Conservation (phyloP, 2,797 vertebrate species). For the Hipposideros larvatus region DNA sequence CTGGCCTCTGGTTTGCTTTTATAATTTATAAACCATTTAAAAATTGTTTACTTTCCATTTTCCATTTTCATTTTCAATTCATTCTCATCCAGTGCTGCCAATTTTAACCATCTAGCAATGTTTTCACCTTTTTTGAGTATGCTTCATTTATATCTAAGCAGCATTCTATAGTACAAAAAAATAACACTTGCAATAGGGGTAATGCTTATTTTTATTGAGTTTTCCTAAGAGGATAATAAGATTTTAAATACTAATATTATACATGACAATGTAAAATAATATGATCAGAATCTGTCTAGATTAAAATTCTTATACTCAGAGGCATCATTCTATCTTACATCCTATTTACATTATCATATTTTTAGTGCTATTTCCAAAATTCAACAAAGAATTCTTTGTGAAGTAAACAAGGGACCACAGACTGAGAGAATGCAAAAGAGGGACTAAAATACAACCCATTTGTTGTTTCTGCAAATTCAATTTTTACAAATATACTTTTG, state of each 20-base stretch:
- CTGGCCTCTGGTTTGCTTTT: conserved; percentile 26
- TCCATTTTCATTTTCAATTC: conserved; percentile 67
- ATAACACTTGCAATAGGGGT: not conserved
- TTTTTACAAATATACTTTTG: not conserved
- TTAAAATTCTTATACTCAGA: not conserved
- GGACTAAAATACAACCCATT: not conserved
- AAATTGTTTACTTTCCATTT: conserved; percentile 56
- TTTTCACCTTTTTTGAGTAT: conserved; percentile 12
- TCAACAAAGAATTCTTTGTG: not conserved
- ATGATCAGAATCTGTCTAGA: not conserved
- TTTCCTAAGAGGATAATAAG: conserved; percentile 27
- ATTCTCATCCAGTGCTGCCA: not conserved
- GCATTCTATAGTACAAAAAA: not conserved
- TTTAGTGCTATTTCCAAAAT: not conserved
- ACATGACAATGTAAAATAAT: conserved; percentile 16
- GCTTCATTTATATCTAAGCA: conserved; percentile 25
- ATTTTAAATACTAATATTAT: conserved; percentile 45
- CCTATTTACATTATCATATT: not conserved
- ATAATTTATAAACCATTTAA: conserved; percentile 61
- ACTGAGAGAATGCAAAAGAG: not conserved
- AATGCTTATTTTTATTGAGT: not conserved
- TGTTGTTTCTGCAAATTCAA: not conserved
- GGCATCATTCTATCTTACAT: not conserved
- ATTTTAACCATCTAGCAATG: conserved; percentile 55
- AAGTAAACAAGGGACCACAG: not conserved